These are phyloP conservation scores for Limonius californicus DNA, from an alignment of 1,140 invertebrate species.

Conservation along the genomic window DNA sequence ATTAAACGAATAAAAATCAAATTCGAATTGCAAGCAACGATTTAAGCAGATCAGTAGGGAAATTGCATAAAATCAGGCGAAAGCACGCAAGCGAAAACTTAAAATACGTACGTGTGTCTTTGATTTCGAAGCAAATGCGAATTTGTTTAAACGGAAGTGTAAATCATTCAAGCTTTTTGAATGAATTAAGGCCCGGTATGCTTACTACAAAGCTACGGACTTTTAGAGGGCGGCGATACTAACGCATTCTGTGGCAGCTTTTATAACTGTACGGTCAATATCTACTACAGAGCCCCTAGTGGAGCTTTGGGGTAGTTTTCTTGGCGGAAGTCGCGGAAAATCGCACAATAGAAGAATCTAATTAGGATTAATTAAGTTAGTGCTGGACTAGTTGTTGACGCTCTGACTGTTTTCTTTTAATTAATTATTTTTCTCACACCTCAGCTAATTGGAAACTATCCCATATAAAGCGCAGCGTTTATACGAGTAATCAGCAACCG, in stretches of 20 bases:
- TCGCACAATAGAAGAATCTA: too few relatives aligned
- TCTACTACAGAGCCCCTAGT: slow-evolving; percentile 23
- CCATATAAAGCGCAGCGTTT: too few relatives aligned
- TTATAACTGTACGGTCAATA: slow-evolving; percentile 26
- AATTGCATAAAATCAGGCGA: neutral
- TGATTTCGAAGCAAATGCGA: neutral
- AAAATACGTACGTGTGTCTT: neutral
- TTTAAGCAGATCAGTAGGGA: neutral
- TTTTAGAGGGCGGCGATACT: slow-evolving; percentile 25
- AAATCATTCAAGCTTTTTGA: slow-evolving; percentile 5
- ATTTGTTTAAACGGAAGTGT: neutral
- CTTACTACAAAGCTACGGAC: slow-evolving; percentile 20
- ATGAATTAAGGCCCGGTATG: neutral
- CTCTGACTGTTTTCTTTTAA: too few relatives aligned
- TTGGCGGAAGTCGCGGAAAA: too few relatives aligned
- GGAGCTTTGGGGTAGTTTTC: neutral
- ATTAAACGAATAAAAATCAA: too few relatives aligned
- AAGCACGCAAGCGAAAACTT: neutral
- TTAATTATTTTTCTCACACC: too few relatives aligned
- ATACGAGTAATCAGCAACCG: too few relatives aligned
- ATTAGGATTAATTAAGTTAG: too few relatives aligned
- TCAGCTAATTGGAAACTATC: too few relatives aligned
- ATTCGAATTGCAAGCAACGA: neutral
- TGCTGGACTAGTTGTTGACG: too few relatives aligned
- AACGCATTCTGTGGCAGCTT: slow-evolving; percentile 23